Evolutionary conservation across 2,888 invertebrate species (phyloP), one percentile per base, ranked within the genome.

Genomic region (Gerosis bhagava): DNA sequence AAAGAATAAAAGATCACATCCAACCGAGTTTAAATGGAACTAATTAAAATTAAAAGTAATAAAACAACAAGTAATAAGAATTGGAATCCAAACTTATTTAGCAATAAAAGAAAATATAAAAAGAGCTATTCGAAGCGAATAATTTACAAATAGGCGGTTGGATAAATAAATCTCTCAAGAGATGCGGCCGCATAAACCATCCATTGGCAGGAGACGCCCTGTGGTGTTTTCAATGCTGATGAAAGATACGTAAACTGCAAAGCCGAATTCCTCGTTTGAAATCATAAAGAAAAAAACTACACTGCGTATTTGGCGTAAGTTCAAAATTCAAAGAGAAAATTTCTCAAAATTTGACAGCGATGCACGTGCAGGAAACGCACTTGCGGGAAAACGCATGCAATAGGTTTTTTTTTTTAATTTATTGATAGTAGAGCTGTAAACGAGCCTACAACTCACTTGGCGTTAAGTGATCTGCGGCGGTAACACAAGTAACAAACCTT

Each of bases 201-300:
- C 51, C 51, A 60, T 56, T 60, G 76, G 75, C 73, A 72, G 54
- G 60, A 60, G 77, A 70, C 80, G 68, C 79, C 83, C 79, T 62
- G 73, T 63, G 65, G 82, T 66, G 74, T 48, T 52, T 50, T 35
- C 34, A 45, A 53, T n/a, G 41, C 63, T 62, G 67, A 67, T 67
- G 56, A 53, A 52, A 68, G 64, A 72, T 74, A 72, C 60, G 66
- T 62, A 65, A 11, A 36, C 13, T 8, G 12, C 37, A 5, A 29
- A 36, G 31, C n/a, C n/a, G n/a, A n/a, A n/a, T n/a, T n/a, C 37
- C 24, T 37, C 16, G 15, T 36, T 24, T n/a, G 29, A 45, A 42
- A 44, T 49, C 25, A 26, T 24, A n/a, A 28, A 21, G 36, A 22
- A 31, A 29, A 10, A 36, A 45, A 22, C 11, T 3, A 12, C 34